Conservation (phyloP, 2,888 invertebrate species). For the Pantelozetes paolii region DNA sequence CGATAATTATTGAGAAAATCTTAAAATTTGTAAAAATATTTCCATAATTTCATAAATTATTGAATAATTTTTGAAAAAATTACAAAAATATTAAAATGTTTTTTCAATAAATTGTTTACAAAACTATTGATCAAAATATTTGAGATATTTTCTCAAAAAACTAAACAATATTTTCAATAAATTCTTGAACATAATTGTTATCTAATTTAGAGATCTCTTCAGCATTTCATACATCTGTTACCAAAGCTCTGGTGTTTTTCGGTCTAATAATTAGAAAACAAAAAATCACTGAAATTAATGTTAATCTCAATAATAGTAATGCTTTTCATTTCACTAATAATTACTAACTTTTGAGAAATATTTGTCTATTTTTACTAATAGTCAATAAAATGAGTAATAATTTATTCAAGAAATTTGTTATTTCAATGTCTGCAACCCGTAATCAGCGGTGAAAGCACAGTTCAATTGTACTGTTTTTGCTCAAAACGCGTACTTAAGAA, state of each 20-base stretch:
- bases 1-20: no score
- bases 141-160: no score
- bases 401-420: neutral
- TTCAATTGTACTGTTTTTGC: neutral
- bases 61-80: no score
- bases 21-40: no score
- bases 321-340: neutral
- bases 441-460: neutral
- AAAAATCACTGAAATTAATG: neutral
- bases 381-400: constrained; percentile 10
- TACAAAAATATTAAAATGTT: no score
- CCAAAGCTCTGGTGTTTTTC: neutral
- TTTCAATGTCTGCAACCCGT: neutral
- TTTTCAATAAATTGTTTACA: no score
- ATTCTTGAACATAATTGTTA: no score
- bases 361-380: neutral
- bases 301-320: neutral
- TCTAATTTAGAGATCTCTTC: no score
- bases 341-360: neutral
- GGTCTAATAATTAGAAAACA: neutral
- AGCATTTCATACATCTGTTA: neutral
- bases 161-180: no score
- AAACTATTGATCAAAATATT: no score
- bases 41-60: no score
- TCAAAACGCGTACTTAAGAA: neutral